Conservation (phyloP, 2,113 vertebrate species). For the Erpornis zantholeuca region DNA sequence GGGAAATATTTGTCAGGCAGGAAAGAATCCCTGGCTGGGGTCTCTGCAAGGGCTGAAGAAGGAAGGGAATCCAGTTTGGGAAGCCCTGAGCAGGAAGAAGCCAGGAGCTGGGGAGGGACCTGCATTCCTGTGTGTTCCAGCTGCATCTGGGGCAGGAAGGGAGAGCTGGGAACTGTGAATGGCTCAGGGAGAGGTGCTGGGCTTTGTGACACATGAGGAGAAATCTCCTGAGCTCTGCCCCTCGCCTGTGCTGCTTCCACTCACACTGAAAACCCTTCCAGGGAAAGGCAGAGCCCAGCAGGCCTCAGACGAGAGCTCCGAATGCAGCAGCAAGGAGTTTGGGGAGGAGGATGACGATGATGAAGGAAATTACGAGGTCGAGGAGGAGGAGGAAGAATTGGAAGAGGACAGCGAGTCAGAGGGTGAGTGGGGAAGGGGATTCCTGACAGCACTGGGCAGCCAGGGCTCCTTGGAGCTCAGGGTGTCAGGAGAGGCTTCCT, state of each 20-base stretch:
- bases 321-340: slow-evolving; percentile 33
- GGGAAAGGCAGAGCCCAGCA: neutral
- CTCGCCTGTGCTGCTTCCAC: neutral
- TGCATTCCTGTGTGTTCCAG: neutral
- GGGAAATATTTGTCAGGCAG: neutral
- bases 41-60: neutral
- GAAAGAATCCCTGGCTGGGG: neutral
- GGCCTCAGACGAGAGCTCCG: neutral
- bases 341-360: slow-evolving; percentile 36
- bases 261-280: neutral
- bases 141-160: slow-evolving; percentile 7
- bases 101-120: neutral
- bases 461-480: neutral
- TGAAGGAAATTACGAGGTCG: slow-evolving; percentile 18
- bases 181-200: slow-evolving; percentile 30
- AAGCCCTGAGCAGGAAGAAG: neutral
- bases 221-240: neutral
- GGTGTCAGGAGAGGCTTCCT: neutral
- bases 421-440: slow-evolving; percentile 44
- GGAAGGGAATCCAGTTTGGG: neutral
- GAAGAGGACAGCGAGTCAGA: neutral
- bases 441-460: neutral
- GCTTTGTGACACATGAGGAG: neutral
- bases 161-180: slow-evolving; percentile 22
- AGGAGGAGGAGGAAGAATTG: slow-evolving; percentile 8